Conservation (phyloP, 92 coral and sea anemone species). For the Ricordea florida region DNA sequence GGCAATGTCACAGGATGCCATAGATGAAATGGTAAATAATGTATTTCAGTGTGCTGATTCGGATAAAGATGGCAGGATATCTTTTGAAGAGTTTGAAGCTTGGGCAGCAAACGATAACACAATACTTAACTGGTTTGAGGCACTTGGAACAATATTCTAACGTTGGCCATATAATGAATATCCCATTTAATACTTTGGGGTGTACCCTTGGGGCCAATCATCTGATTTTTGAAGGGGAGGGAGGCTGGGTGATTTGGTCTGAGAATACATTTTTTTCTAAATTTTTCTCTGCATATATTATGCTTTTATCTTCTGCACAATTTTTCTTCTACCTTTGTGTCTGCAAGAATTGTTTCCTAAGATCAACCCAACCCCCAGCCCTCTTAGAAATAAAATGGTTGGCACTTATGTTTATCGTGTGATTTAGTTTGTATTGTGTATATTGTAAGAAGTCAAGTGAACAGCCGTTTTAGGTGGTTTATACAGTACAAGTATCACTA, state of each 20-base stretch:
- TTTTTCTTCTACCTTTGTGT: too few species aligned
- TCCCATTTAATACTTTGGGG: neutral
- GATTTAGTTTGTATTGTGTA: too few species aligned
- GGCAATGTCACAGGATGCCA: constrained; percentile 99
- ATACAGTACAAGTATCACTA: too few species aligned
- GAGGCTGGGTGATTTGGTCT: too few species aligned
- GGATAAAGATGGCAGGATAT: constrained; percentile 85
- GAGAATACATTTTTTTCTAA: neutral
- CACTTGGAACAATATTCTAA: constrained; percentile 93
- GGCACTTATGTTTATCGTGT: too few species aligned
- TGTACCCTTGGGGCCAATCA: neutral
- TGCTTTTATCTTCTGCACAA: too few species aligned
- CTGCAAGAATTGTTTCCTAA: too few species aligned
- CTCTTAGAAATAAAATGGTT: too few species aligned
- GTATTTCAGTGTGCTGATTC: constrained; percentile 89
- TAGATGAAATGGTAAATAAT: constrained; percentile 97
- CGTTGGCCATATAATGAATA: neutral
- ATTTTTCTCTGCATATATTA: neutral
- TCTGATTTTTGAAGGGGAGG: too few species aligned
- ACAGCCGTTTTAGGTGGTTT: too few species aligned
- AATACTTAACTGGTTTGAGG: constrained; percentile 96
- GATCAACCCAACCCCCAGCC: too few species aligned
- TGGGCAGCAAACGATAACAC: constrained; percentile 96
- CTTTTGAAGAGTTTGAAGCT: constrained; percentile 91
- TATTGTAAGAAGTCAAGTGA: too few species aligned